Base-by-base conservation (phyloP, 53 echinoderm and acorn worm species). In the Echinometra lucunter region DNA sequence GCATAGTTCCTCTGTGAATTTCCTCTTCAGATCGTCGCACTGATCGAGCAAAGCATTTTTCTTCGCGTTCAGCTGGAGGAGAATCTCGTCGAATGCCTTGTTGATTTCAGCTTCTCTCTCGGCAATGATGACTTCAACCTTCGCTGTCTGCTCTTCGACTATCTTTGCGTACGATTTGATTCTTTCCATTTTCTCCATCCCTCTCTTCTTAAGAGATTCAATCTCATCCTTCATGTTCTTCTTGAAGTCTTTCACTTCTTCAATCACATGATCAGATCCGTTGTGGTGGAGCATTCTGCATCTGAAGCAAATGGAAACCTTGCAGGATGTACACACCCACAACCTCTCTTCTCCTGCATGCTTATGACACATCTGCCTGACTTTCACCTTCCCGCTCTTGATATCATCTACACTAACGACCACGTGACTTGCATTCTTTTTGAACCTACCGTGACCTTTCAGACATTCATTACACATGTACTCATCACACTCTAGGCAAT, bases 401-500 rank as follows among this genome's bases (percentile, higher is more conserved):
- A 89, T 35, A 57, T 89, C 89, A 89, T 89, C 58, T n/a, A 89
- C 58, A 35, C 49, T 28, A 10, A 89, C 89, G 3, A 57, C n/a
- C n/a, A n/a, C 58, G 89, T 89, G 89, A 56, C 57, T 57, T 27
- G 57, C 57, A 19, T 8, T 89, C 34, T 25, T 53, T 17, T 57
- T 89, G 32, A 57, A 89, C 89, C n/a, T 89, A 2, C 57, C 30
- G 58, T 89, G 89, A 58, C 2, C 56, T 4, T 27, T 28, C 2
- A 57, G 30, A 21, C 89, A 89, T 10, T 58, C 44, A 2, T 89
- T 2, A 58, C 89, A 89, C 27, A 89, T 3, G 89, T 55, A 89
- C 3, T 89, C n/a, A 8, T 18, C 57, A 57, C 89, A 89, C 2
- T 89, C n/a, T 7, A 4, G 45, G 89, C 89, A 89, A 58, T 57